Conservation (phyloP, 2,797 vertebrate genomes). For the Sebastolobus altivelis region DNA sequence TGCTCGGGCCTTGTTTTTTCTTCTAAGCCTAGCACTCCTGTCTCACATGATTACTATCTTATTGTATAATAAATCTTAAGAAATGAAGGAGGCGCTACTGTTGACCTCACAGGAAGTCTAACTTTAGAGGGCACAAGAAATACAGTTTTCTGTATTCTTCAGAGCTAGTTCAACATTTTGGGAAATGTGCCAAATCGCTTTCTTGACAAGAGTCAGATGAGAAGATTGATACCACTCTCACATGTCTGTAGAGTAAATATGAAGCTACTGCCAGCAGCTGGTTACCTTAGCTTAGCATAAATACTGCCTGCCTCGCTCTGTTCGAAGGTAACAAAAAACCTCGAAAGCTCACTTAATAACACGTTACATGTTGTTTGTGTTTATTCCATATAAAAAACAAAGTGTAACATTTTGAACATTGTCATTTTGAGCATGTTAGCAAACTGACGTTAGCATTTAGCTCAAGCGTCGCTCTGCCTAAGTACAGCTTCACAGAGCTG, state of each 20-base stretch:
- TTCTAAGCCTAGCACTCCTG: background rate
- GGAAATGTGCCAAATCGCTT: background rate
- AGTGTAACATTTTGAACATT: background rate
- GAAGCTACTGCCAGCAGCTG: background rate
- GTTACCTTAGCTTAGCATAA: background rate
- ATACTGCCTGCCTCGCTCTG: background rate
- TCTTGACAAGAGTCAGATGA: background rate
- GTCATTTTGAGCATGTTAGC: background rate
- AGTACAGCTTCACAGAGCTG: background rate
- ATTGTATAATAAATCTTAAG: slow-evolving; percentile 24
- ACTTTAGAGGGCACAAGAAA: background rate
- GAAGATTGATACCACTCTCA: background rate
- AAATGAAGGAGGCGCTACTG: slow-evolving; percentile 1
- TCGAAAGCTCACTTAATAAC: background rate
- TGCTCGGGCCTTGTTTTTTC: slow-evolving; percentile 31
- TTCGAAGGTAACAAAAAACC: background rate
- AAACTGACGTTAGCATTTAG: background rate
- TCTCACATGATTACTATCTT: slow-evolving; percentile 26
- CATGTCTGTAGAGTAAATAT: background rate
- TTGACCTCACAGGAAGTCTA: slow-evolving; percentile 14
- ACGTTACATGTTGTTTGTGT: background rate
- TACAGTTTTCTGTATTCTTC: background rate
- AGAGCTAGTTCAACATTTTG: slow-evolving; percentile 3
- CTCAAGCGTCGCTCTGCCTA: no score
- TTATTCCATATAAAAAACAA: background rate